Evolutionary conservation across 2,888 invertebrate genomes (phyloP).

Genomic region (Pinctada fucata): DNA sequence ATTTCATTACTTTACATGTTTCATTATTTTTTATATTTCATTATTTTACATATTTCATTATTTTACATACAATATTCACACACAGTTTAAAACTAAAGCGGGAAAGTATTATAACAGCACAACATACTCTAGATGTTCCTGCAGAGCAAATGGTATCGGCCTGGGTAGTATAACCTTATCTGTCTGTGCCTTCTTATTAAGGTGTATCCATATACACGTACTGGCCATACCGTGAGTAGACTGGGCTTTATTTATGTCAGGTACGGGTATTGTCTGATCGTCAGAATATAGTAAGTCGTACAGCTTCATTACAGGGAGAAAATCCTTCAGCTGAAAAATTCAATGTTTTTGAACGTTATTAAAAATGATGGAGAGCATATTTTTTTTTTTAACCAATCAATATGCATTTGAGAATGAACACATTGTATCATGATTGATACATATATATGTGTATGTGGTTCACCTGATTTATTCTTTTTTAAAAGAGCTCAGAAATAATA

Average conservation of each 20-base stretch:
- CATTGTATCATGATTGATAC: too few species aligned
- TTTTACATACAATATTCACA: too few species aligned
- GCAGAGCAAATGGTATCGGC: conserved; percentile 88
- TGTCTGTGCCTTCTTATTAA: conserved; percentile 91
- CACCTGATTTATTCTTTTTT: too few species aligned
- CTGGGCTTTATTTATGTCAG: conserved; percentile 90
- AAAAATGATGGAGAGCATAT: too few species aligned
- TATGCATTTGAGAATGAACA: too few species aligned
- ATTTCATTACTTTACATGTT: too few species aligned
- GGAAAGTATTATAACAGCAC: background rate
- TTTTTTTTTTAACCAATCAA: too few species aligned
- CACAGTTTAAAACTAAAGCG: too few species aligned
- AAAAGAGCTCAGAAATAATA: too few species aligned
- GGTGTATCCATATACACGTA: conserved; percentile 97
- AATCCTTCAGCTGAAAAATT: conserved; percentile 84
- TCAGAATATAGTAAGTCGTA: conserved; percentile 96
- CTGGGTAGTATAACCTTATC: conserved; percentile 87
- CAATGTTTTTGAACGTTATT: background rate
- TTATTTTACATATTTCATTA: too few species aligned
- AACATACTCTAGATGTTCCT: conserved; percentile 83
- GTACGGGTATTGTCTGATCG: conserved; percentile 90
- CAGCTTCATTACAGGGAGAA: conserved; percentile 91
- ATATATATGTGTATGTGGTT: too few species aligned
- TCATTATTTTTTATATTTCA: too few species aligned
- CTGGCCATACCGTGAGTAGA: conserved; percentile 95